Base-by-base conservation (phyloP, 2,797 vertebrate genomes). In the Megalops cyprinoides region DNA sequence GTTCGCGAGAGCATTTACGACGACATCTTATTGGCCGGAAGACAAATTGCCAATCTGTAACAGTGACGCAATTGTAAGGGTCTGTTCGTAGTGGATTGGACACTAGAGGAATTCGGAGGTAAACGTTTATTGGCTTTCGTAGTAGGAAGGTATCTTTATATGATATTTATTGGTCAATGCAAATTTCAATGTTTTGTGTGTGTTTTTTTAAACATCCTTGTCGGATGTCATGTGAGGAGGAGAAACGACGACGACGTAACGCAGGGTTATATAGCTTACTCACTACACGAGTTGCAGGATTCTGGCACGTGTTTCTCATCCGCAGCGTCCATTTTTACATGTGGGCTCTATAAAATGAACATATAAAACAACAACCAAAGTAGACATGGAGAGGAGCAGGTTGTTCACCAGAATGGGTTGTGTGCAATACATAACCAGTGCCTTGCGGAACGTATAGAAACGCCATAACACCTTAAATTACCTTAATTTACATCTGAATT, bases 21-120 rank as follows among this genome's bases (percentile, higher is more conserved):
- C 7, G 12, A 0, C 12, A 49, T 46, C 85, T 83, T 84, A 94
- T 94, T 94, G 92, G 94, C 81, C 85, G 1, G 0, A 23, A 1
- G 46, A 28, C 28, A 49, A 81, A 15, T 62, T 67, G 56, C 42
- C 81, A 79, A 51, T 78, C 77, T 44, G 53, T 81, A 80, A 76
- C 23, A 3, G 71, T 87, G 84, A 89, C 83, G 87, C 85, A 60
- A 84, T 83, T 83, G 74, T 79, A 75, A 83, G 77, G 34, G 77
- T 74, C 78, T 28, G 44, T 28, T 74, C 44, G 34, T 39, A 62
- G 80, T 73, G 77, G 82, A 81, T 79, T 84, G 83, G 83, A 28
- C 56, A 4, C 37, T 65, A 3, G 23, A 53, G 20, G 25, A 58
- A 28, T 25, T 74, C 62, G 60, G 62, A 56, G 71, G 62, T 10